A percentile compares a stretch with the other conserved stretches of the same genome.
These are phyloP conservation scores for Hemicrepidius hirtus DNA, from an alignment of 2,888 invertebrate genomes.

Conservation along the genomic window DNA sequence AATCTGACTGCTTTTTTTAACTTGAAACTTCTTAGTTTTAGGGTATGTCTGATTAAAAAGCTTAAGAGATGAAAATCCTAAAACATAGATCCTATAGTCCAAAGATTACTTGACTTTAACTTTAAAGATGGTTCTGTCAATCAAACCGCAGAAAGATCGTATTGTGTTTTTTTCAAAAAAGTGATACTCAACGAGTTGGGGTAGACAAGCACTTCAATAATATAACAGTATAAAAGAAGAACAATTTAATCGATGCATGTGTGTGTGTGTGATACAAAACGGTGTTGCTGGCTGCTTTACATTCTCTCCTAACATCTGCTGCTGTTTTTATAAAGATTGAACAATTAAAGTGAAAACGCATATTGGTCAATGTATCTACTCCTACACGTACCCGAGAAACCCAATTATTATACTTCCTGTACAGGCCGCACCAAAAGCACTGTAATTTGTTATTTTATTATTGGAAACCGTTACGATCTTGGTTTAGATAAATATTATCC, in stretches of 20 bases:
- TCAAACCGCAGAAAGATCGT: too few species aligned
- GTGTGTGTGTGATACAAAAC: constrained; percentile 18
- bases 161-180: background rate
- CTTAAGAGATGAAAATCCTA: background rate
- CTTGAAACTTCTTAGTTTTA: constrained; percentile 16
- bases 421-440: constrained; percentile 37
- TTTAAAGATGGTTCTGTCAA: too few species aligned
- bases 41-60: constrained; percentile 19
- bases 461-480: background rate
- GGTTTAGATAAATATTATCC: background rate
- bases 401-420: constrained; percentile 61
- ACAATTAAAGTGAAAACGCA: constrained; percentile 58
- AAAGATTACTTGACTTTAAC: too few species aligned
- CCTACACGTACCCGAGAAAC: constrained; percentile 54
- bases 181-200: background rate
- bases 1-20: constrained; percentile 62
- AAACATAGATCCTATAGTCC: too few species aligned
- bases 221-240: constrained; percentile 33
- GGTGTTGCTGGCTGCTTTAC: constrained; percentile 48
- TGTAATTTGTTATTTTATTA: background rate
- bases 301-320: constrained; percentile 53
- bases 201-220: constrained; percentile 14
- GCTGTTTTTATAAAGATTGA: constrained; percentile 51
- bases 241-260: constrained; percentile 40
- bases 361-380: constrained; percentile 58